Conservation (phyloP, 2,797 vertebrate genomes). For the Synaphobranchus kaupii region DNA sequence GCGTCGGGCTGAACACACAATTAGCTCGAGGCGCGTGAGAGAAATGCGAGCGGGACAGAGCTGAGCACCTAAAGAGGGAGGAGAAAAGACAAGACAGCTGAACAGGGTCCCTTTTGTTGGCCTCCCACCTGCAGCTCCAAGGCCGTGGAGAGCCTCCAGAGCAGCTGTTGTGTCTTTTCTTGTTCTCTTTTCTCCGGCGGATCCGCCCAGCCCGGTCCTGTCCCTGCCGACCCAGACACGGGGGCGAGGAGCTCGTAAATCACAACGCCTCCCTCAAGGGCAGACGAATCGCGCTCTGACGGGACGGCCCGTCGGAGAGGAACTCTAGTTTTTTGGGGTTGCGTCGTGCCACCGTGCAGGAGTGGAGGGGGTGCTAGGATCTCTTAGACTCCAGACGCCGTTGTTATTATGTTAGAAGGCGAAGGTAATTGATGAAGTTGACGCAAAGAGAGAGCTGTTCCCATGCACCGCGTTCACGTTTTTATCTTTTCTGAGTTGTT, state of each 20-base stretch:
- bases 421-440: neutral
- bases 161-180: conserved; percentile 31
- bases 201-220: neutral
- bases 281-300: neutral
- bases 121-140: conserved; percentile 35
- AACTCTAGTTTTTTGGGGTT: neutral
- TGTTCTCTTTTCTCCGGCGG: neutral
- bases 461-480: neutral
- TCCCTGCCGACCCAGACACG: neutral
- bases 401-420: neutral
- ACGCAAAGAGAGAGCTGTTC: neutral
- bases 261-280: conserved; percentile 8
- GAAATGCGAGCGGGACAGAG: conserved; percentile 42
- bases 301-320: neutral
- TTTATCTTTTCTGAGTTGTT: neutral
- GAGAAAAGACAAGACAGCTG: conserved; percentile 34
- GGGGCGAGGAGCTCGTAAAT: conserved; percentile 26
- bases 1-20: conserved; percentile 41
- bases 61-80: conserved; percentile 32
- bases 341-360: neutral
- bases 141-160: conserved; percentile 13
- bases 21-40: conserved; percentile 43
- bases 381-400: neutral
- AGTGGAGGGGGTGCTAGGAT: neutral
- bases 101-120: conserved; percentile 51